phyloP scores from a whole-genome alignment of 2,797 vertebrate species.

The Vireo griseus region DNA sequence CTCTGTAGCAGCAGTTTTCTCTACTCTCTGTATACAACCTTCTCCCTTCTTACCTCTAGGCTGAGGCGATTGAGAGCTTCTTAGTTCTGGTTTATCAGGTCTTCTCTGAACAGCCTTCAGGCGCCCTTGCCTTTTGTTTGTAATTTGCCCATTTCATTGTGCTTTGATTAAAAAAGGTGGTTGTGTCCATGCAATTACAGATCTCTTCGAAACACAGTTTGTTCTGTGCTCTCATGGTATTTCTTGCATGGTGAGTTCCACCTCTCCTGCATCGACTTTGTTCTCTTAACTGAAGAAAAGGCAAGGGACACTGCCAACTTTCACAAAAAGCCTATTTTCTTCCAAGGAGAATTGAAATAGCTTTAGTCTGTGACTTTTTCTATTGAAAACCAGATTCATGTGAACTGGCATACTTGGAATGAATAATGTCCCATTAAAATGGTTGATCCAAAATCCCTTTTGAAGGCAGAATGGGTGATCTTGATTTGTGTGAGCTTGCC shows the following conservation, averaged over 20 bases:
- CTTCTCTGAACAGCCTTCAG: not conserved
- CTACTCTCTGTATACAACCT: rapidly evolving
- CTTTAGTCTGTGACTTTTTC: not conserved
- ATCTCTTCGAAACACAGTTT: not conserved
- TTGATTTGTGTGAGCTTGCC: not conserved
- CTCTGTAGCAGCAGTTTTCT: not conserved
- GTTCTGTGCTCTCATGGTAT: not conserved
- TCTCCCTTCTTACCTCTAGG: not conserved
- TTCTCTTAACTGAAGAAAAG: not conserved
- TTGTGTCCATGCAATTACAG: not conserved
- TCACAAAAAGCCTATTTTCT: not conserved
- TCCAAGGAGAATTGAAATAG: not conserved
- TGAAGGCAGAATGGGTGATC: slow-evolving; percentile 7
- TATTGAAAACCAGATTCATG: slow-evolving; percentile 12
- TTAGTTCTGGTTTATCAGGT: not conserved
- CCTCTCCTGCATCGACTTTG: not conserved
- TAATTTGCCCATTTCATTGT: not conserved
- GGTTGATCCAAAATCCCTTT: not conserved
- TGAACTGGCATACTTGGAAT: not conserved
- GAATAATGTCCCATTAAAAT: not conserved
- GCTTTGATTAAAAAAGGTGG: not conserved
- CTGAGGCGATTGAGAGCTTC: not conserved
- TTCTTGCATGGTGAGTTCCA: not conserved
- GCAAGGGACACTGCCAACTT: not conserved
- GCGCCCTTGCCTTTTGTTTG: not conserved